Evolutionary conservation across 2,888 invertebrate species (phyloP), one percentile per base, ranked within the genome.

Genomic region (Lottia gigantea): DNA sequence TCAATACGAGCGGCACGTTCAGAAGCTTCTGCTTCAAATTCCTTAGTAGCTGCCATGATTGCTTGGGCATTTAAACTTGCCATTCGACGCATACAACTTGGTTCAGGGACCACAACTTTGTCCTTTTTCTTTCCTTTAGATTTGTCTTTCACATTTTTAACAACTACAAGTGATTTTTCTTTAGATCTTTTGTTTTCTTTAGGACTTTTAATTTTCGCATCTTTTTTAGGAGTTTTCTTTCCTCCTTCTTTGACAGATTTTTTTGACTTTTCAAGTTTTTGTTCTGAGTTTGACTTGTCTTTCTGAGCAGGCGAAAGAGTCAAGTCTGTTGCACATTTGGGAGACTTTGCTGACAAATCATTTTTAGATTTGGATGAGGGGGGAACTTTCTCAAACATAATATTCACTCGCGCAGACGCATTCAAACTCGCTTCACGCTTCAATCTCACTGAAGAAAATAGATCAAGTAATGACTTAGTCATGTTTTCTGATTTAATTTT

Each of bases 381-480:
- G 8, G 67, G 69, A 12, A 74, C 71, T 67, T 79, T 83, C 65
- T 82, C 84, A 78, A 77, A 82, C 66, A 83, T 61, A 26, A 84
- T 81, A 66, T 85, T 82, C 23, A 84, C 79, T 72, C 79, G 80
- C 25, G 81, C 80, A 31, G 78, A 73, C 23, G 85, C 85, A 76
- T 82, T 83, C 46, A 85, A 67, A 74, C 85, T 85, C 62, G 85
- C 85, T 71, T 83, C 82, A 16, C 85, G 70, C 70, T 81, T 82
- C 8, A 80, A 74, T 64, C 80, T 75, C 23, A 76, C 72, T 23
- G 67, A 72, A 14, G 72, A 40, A n/a, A 65, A 62, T 64, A 74
- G 71, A 12, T 70, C 55, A 25, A 72, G 74, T n/a, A 74, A 62
- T 25, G 68, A 69, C 31, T 68, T 55, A 16, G 68, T 67, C 64